Conservation (phyloP, 2,797 vertebrate genomes). For the Tokudaia tokunoshimensis region DNA sequence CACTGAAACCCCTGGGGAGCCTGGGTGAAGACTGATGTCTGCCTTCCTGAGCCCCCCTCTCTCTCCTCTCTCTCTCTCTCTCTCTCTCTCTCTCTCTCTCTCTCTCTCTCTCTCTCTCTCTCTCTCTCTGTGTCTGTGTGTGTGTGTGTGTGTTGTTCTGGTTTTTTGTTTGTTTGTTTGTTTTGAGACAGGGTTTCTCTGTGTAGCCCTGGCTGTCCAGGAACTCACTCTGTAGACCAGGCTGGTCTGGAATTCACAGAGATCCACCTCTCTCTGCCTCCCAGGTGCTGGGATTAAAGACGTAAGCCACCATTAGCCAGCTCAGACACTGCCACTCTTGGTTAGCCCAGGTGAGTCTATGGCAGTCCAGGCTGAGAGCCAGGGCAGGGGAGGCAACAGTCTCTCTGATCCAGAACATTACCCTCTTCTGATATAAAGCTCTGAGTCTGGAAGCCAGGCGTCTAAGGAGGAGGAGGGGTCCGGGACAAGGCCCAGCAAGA, state of each 20-base stretch:
- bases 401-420: rapidly evolving
- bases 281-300: neutral
- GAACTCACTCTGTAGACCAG: neutral
- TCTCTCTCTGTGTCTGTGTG: too few relatives aligned
- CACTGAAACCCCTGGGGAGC: neutral
- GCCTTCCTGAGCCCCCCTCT: neutral
- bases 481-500: neutral
- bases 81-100: too few relatives aligned
- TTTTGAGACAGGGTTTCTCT: neutral
- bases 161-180: neutral
- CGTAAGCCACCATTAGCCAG: neutral
- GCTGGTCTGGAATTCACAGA: neutral
- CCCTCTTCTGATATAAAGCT: neutral
- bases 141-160: too few relatives aligned
- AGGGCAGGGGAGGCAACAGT: neutral
- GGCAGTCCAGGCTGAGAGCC: neutral
- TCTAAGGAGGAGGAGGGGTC: neutral
- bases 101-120: too few relatives aligned
- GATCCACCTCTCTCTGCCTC: neutral
- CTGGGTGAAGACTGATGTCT: too few relatives aligned
- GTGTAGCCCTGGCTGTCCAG: neutral
- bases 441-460: slow-evolving; percentile 4
- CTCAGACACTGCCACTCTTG: neutral
- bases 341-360: neutral
- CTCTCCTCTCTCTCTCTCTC: neutral